Evolutionary conservation across 2,888 invertebrate genomes (phyloP), one percentile per base, ranked within the genome.

Genomic region (Lutraria lutraria): DNA sequence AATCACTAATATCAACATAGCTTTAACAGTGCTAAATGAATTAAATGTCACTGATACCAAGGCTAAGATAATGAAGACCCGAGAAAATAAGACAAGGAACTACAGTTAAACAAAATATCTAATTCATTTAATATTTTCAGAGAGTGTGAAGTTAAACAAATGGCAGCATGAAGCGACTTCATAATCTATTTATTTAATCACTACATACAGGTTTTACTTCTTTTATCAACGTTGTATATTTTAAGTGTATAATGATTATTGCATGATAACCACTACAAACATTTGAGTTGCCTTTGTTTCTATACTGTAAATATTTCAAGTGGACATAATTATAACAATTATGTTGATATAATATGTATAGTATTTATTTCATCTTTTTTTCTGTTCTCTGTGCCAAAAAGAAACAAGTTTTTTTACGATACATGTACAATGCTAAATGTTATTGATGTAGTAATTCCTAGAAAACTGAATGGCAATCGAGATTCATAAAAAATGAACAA

Each of bases 11-110:
- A 81, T 84, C 88, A 88, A 88, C 88, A 88, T 63, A 25, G 80
- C 53, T 88, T 88, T 88, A 88, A 84, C 84, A 83, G 79, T 56
- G 54, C 84, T 84, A 88, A 88, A 88, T 88, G 88, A 88, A 88
- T 88, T 88, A 88, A 84, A 88, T 81, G 88, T 88, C 88, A 85
- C 56, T 34, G 79, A 60, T 79, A 60, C 43, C 13, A 53, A 60
- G 34, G 10, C 52, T 34, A 21, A 56, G 43, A 60, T 85, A 85
- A 85, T 85, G 85, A 85, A 85, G 85, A 2, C 25, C 4, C 4
- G 56, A 15, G 60, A 25, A 81, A 31, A 63, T 85, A 80, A 85
- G 80, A 85, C 85, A 83, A 68, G 52, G 54, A 84, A 43, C 43
- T 52, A 72, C 68, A 83, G 84, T 54, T 76, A 54, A 29, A 54